These are phyloP conservation scores for Atherix ibis DNA, from an alignment of 2,888 invertebrate genomes.

Conservation along the genomic window DNA sequence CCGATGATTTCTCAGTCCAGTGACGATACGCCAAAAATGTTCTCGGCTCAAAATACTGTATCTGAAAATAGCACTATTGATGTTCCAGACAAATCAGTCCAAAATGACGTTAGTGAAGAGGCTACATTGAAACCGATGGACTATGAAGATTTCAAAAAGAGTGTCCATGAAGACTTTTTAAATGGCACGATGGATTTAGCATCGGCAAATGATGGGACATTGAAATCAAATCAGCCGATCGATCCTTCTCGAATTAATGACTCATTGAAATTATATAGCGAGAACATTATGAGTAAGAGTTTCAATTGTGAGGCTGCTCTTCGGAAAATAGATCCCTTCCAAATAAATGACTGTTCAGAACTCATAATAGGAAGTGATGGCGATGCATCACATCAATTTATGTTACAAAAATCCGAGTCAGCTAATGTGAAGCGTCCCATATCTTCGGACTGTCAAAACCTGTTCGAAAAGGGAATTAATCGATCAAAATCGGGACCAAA, in stretches of 20 bases:
- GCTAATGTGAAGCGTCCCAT: constrained; percentile 17
- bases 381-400: constrained; percentile 15
- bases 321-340: constrained; percentile 26
- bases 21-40: constrained; percentile 23
- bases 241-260: constrained; percentile 35
- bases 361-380: constrained; percentile 13
- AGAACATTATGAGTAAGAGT: constrained; percentile 34
- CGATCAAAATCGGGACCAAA: constrained; percentile 34
- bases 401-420: constrained; percentile 29
- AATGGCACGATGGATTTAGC: constrained; percentile 30
- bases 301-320: constrained; percentile 30
- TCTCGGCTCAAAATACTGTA: constrained; percentile 9
- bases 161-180: constrained; percentile 30
- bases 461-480: constrained; percentile 29
- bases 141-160: constrained; percentile 31
- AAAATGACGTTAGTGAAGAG: constrained; percentile 14
- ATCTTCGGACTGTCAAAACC: constrained; percentile 18
- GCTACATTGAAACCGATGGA: constrained; percentile 33
- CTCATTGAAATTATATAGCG: constrained; percentile 32
- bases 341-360: constrained; percentile 27
- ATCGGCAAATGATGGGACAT: constrained; percentile 26
- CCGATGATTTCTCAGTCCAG: constrained; percentile 41
- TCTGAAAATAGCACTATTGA: not conserved
- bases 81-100: constrained; percentile 1
- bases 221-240: constrained; percentile 34